A percentile compares a stretch with the other conserved stretches of the same genome.
These are phyloP conservation scores for Eubasilissa regina DNA, from an alignment of 1,140 invertebrate species.

Conservation along the genomic window DNA sequence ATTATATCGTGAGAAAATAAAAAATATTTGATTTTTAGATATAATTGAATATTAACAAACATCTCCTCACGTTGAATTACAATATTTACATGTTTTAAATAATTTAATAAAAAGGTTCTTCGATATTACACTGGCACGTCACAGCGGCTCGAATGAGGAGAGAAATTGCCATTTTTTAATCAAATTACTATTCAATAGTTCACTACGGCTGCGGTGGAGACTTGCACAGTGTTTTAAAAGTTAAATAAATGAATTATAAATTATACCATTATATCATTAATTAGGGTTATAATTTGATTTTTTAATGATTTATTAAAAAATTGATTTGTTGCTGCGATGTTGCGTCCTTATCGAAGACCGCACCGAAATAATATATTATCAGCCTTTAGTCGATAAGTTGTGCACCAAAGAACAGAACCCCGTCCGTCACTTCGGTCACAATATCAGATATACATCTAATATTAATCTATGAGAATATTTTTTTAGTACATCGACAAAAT, in stretches of 20 bases:
- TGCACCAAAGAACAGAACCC: neutral
- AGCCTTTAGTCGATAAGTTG: neutral
- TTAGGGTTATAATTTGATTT: neutral
- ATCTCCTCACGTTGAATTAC: conserved; percentile 18
- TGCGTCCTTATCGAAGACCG: neutral
- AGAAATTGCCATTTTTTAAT: neutral
- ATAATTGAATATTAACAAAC: conserved; percentile 32
- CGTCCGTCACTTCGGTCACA: neutral
- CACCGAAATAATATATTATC: conserved; percentile 3
- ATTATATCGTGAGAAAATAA: conserved; percentile 2
- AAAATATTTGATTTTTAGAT: neutral
- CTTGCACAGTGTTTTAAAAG: neutral
- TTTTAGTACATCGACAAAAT: conserved; percentile 15
- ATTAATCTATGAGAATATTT: conserved; percentile 24
- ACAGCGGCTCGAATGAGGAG: conserved; percentile 24
- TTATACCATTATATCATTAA: conserved; percentile 16
- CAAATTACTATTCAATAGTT: neutral
- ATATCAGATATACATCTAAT: neutral
- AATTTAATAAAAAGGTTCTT: conserved; percentile 43
- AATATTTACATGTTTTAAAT: conserved; percentile 49
- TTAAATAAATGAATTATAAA: conserved; percentile 25
- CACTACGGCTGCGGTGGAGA: neutral
- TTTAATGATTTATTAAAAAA: neutral
- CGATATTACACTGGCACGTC: conserved; percentile 39
- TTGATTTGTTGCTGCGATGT: conserved; percentile 5